A percentile compares a stretch with the other conserved stretches of the same genome.
phyloP scores from a whole-genome alignment of 2,797 vertebrate species.

The Tarsius wallacei region DNA sequence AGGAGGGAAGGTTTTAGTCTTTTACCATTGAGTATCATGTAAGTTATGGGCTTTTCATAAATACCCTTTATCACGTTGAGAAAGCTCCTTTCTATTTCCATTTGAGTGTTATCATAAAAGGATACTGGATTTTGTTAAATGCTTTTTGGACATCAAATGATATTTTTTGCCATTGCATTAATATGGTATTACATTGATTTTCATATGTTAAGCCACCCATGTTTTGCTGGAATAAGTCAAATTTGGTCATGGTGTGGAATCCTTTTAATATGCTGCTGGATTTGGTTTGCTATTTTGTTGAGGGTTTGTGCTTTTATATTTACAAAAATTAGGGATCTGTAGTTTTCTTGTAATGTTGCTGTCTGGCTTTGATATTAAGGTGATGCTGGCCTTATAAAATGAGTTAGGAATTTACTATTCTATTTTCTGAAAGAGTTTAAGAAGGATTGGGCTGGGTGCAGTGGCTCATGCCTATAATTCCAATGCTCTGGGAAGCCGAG shows the following conservation, averaged over 20 bases:
- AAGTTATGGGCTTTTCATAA: background rate
- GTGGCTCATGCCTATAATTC: background rate
- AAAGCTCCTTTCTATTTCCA: background rate
- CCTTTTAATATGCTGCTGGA: background rate
- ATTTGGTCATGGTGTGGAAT: background rate
- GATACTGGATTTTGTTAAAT: background rate
- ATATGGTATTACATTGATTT: background rate
- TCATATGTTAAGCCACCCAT: background rate
- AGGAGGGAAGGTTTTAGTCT: background rate
- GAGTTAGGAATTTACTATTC: background rate
- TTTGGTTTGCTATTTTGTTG: background rate
- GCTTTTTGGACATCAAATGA: background rate
- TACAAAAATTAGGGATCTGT: background rate
- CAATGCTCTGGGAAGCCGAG: background rate
- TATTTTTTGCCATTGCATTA: background rate
- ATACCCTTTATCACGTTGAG: background rate
- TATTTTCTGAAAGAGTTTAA: background rate
- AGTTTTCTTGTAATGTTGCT: background rate
- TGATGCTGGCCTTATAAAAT: background rate
- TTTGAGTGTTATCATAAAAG: background rate
- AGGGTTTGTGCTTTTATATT: background rate
- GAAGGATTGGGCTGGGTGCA: background rate
- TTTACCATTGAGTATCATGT: background rate
- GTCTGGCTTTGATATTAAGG: background rate
- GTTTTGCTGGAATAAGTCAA: background rate